Evolutionary conservation across 2,888 invertebrate genomes (phyloP), one percentile per base, ranked within the genome.

Genomic region (Brenthis daphne): DNA sequence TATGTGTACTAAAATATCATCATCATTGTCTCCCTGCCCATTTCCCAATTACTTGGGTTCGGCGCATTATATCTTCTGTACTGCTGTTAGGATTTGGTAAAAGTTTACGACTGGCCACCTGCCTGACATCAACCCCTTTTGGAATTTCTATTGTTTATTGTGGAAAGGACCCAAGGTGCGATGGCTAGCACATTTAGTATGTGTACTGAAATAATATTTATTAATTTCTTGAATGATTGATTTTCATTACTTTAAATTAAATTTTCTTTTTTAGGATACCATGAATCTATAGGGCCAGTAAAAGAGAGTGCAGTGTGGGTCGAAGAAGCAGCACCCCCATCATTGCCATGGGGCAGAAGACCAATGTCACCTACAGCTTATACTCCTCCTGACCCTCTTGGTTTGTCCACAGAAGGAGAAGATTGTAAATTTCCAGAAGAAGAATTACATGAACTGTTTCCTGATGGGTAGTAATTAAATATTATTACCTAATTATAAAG

Each of bases 291-390:
- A 80, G 97, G 98, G 0, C 99, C 99, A 0, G 95, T 99, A 76
- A 99, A 99, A 85, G 99, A 99, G 85, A 98, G 98, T 77, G 98
- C 99, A 6, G 98, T 99, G 4, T 99, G 99, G 99, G 97, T 99
- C 1, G 99, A 99, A 86, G 99, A 99, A 89, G 96, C 98, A 0
- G 96, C 97, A 1, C 94, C 97, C 1, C 96, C 96, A 70, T 95
- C 95, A 29, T 90, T 96, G 66, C 95, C 96, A 13, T 97, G 97
- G 96, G 97, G 97, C 2, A 94, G 97, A 20, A 94, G 98, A 68
- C 96, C 98, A 0, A 93, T 98, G 77, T 96, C 98, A 0, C 97
- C 98, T 0, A 96, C 97, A 1, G 95, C 96, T 48, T 96, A 97
- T 77, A 96, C 97, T 63, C 97, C 98, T 71, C 98, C 99, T 76